phyloP scores from a whole-genome alignment of 37 sponge, comb jelly and placozoan species.

The Oopsacas minuta region DNA sequence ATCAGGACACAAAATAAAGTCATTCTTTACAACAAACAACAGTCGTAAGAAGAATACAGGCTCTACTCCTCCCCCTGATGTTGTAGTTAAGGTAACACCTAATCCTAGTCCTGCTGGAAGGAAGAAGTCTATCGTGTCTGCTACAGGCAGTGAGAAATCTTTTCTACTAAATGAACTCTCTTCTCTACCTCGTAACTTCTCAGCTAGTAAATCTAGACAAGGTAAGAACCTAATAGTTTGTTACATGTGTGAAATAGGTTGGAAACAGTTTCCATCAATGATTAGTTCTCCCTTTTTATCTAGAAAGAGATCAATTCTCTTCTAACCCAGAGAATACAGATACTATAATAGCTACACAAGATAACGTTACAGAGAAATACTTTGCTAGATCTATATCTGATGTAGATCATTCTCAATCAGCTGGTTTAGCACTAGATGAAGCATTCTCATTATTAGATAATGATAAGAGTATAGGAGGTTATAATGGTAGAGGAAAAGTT shows the following conservation, averaged over 20 bases:
- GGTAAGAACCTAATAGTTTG: too few relatives aligned
- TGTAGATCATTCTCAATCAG: neutral
- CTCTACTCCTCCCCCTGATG: neutral
- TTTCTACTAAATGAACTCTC: neutral
- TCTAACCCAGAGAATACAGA: too few relatives aligned
- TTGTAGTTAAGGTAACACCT: neutral
- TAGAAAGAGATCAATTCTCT: too few relatives aligned
- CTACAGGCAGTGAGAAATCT: neutral
- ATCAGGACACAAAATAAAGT: conserved; percentile 13
- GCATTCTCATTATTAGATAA: neutral
- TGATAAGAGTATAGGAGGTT: too few relatives aligned
- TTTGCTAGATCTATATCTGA: neutral
- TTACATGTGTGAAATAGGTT: too few relatives aligned
- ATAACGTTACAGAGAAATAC: too few relatives aligned
- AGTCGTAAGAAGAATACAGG: neutral
- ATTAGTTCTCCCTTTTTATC: too few relatives aligned
- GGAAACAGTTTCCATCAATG: too few relatives aligned
- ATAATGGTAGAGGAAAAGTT: too few relatives aligned
- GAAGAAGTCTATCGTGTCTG: neutral
- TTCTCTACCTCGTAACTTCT: neutral
- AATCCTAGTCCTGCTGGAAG: neutral
- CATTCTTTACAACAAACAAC: neutral
- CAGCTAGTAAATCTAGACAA: neutral
- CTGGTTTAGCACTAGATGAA: neutral
- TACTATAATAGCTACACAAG: too few relatives aligned